phyloP scores from a whole-genome alignment of 1,140 invertebrate species.

The Dreissena rostriformis region DNA sequence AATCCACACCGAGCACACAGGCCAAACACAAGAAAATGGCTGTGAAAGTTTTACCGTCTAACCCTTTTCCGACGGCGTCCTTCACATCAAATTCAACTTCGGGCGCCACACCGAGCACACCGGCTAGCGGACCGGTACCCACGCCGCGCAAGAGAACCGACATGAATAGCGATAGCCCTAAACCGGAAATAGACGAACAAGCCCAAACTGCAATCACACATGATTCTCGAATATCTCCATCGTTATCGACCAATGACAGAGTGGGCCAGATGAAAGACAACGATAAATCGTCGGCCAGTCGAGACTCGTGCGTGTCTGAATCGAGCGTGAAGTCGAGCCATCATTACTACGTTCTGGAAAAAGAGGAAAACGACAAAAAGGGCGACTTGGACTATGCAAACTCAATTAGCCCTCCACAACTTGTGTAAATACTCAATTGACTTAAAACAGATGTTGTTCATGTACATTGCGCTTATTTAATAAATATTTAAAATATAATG shows the following conservation, averaged over 20 bases:
- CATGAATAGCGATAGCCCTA: no score
- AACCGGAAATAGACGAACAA: no score
- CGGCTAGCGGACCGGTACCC: neutral
- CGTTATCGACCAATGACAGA: no score
- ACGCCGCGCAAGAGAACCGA: neutral
- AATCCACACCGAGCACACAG: neutral
- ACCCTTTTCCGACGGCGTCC: conserved; percentile 11
- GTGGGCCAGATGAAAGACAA: neutral
- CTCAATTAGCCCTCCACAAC: no score
- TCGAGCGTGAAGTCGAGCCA: conserved; percentile 43
- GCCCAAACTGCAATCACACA: no score
- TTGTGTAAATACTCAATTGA: no score
- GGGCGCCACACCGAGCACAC: neutral
- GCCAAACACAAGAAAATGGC: conserved; percentile 12
- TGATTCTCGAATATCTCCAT: no score
- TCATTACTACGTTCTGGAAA: conserved; percentile 50
- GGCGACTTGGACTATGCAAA: no score
- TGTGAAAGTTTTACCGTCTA: conserved; percentile 38
- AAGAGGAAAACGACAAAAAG: neutral
- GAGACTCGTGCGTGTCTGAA: conserved; percentile 36
- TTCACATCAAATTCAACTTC: neutral
- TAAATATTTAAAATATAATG: no score
- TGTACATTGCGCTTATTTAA: no score
- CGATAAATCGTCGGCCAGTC: neutral
- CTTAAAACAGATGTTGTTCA: no score